Evolutionary conservation across 2,113 vertebrate genomes (phyloP).

Genomic region (Gasterosteus aculeatus): DNA sequence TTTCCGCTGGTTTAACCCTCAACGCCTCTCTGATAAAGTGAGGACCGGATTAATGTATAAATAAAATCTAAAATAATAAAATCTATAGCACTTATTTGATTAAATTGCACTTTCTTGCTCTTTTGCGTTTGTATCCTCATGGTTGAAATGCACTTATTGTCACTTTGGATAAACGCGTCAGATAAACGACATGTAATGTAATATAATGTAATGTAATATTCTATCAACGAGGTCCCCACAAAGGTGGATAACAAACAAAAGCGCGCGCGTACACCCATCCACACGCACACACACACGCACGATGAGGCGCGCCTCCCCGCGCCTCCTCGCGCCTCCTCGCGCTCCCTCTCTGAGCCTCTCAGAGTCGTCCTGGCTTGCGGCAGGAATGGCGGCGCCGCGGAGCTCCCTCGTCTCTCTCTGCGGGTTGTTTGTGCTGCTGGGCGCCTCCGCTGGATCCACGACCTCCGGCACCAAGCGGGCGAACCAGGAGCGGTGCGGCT

Average conservation of each 20-base stretch:
- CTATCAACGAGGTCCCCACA: not conserved
- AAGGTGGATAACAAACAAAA: not conserved
- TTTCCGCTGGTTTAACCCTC: not conserved
- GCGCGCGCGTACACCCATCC: not conserved
- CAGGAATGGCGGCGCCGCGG: conserved; percentile 73
- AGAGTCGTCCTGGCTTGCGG: conserved; percentile 54
- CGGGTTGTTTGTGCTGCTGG: conserved; percentile 26
- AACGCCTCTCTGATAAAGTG: not conserved
- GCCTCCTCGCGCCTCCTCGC: not conserved
- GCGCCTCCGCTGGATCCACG: conserved; percentile 37
- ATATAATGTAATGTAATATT: no score
- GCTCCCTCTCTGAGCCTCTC: conserved; percentile 50
- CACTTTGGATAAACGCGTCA: no score
- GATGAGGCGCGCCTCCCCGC: not conserved
- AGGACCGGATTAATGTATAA: not conserved
- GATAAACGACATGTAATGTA: no score
- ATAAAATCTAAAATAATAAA: no score
- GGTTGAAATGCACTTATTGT: no score
- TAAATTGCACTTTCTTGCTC: no score
- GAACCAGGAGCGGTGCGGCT: conserved; percentile 63
- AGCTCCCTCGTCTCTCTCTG: conserved; percentile 56
- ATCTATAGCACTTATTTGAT: no score
- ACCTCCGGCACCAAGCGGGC: conserved; percentile 21
- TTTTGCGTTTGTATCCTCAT: no score
- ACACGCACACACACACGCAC: not conserved